Evolutionary conservation across 92 coral and sea anemone species (phyloP).

Genomic region (Muricea muricata): DNA sequence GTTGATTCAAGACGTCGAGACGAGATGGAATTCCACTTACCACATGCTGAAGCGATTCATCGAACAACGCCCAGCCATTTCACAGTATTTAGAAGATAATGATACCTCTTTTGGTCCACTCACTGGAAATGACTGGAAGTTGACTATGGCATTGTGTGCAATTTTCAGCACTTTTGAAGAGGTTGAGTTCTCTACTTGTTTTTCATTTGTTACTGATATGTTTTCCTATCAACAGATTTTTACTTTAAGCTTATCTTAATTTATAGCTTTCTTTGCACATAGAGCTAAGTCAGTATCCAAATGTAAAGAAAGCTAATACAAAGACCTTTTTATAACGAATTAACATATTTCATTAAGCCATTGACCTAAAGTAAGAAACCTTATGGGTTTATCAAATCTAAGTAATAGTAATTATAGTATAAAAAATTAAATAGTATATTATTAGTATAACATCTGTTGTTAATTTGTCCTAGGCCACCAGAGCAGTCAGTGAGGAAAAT

Average conservation of each 20-base stretch:
- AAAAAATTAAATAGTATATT: no score
- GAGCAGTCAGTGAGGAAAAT: no score
- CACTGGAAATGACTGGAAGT: neutral
- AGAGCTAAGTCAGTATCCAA: no score
- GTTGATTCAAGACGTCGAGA: neutral
- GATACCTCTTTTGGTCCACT: neutral
- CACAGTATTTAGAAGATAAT: neutral
- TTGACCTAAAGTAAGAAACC: no score
- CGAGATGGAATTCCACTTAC: neutral
- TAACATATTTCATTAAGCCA: no score
- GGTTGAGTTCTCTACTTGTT: neutral
- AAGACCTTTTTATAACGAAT: no score
- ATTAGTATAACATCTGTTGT: neutral
- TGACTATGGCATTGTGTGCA: neutral
- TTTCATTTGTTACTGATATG: neutral
- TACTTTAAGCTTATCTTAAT: no score
- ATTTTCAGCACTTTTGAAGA: conserved; percentile 3
- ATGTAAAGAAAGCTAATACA: neutral
- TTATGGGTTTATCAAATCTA: no score
- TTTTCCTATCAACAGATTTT: no score
- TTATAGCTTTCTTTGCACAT: no score
- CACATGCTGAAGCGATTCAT: neutral
- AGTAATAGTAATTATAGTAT: no score
- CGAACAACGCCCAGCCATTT: neutral
- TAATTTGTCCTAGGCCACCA: neutral